Evolutionary conservation across 2,797 vertebrate genomes (phyloP).

Genomic region (Sebastes hopkinsi): DNA sequence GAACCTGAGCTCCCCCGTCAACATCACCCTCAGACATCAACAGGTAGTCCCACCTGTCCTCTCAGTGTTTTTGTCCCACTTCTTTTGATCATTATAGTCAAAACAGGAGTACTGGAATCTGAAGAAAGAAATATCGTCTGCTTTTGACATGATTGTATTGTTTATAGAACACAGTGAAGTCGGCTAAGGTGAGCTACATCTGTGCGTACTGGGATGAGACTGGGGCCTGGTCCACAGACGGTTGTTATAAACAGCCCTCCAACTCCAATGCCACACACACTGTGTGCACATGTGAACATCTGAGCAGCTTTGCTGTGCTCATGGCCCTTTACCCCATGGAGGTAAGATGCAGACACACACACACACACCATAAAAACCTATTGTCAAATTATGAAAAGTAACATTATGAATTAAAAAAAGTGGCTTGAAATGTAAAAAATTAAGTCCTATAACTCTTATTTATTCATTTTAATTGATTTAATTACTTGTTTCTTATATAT

Average conservation of each 20-base stretch:
- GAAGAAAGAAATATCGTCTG: background rate
- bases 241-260: conserved; percentile 60
- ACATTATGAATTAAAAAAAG: background rate
- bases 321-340: conserved; percentile 85
- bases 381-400: background rate
- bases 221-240: conserved; percentile 79
- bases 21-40: conserved; percentile 67
- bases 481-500: background rate
- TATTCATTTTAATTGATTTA: background rate
- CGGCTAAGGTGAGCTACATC: conserved; percentile 36
- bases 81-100: background rate
- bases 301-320: conserved; percentile 90
- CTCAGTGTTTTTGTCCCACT: background rate
- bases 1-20: conserved; percentile 49
- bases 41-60: conserved; percentile 45
- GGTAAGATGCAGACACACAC: conserved; percentile 65
- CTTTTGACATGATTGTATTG: conserved; percentile 1
- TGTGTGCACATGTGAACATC: conserved; percentile 81
- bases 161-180: conserved; percentile 14
- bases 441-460: background rate
- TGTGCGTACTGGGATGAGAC: conserved; percentile 84
- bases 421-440: background rate
- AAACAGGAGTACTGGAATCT: background rate
- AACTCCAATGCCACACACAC: conserved; percentile 59
- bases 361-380: background rate